These are phyloP conservation scores for Aphelenchoides besseyi DNA, from an alignment of 1,140 invertebrate genomes.

Conservation along the genomic window DNA sequence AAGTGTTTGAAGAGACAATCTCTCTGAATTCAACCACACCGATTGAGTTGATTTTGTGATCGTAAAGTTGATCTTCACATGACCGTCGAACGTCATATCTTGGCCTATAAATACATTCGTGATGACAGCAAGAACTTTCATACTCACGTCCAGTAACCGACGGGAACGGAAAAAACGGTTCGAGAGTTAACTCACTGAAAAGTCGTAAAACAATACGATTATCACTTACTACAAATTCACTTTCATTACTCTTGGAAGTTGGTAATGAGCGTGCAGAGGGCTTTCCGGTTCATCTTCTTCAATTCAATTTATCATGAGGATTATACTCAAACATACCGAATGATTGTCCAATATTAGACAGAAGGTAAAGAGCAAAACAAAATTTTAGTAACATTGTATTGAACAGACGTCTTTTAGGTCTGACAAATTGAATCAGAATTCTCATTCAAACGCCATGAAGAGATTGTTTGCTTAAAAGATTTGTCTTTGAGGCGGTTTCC, in stretches of 20 bases:
- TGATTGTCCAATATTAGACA: neutral
- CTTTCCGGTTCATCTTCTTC: neutral
- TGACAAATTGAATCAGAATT: neutral
- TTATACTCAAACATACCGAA: neutral
- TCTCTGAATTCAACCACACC: neutral
- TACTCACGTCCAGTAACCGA: too few species aligned
- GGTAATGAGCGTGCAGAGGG: neutral
- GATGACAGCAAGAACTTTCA: too few species aligned
- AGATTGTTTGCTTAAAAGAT: too few species aligned
- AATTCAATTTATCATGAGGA: neutral
- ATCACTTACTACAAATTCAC: neutral
- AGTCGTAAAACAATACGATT: neutral
- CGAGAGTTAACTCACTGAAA: neutral
- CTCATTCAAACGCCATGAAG: neutral
- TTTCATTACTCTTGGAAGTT: neutral
- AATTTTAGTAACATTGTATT: neutral
- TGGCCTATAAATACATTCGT: too few species aligned
- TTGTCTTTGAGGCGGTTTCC: neutral
- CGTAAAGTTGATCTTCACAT: neutral
- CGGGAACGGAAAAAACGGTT: neutral
- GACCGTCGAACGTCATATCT: slow-evolving; percentile 1
- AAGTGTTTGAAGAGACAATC: neutral
- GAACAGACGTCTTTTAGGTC: too few species aligned
- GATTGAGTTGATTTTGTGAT: neutral
- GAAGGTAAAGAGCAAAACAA: neutral